Evolutionary conservation across 2,888 invertebrate genomes (phyloP).

Genomic region (Argyresthia albistria): DNA sequence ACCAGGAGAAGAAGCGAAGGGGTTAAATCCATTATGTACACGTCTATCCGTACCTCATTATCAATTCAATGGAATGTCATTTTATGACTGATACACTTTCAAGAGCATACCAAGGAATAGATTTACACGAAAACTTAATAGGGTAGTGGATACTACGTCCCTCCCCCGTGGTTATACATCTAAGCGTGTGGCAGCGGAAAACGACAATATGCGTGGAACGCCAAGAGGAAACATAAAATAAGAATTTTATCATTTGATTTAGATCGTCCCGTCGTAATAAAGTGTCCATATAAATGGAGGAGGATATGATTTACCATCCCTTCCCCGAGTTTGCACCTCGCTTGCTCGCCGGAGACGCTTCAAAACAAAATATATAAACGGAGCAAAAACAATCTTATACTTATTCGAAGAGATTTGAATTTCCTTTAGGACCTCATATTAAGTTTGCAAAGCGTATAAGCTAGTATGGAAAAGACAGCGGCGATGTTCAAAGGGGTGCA

Average conservation of each 20-base stretch:
- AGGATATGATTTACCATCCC: slow-evolving; percentile 61
- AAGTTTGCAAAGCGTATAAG: not conserved
- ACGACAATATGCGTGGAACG: slow-evolving; percentile 53
- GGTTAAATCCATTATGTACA: too few species aligned
- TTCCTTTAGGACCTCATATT: not conserved
- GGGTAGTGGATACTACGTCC: not conserved
- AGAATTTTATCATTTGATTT: slow-evolving; percentile 71
- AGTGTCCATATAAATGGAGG: slow-evolving; percentile 68
- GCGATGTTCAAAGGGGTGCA: slow-evolving; percentile 3
- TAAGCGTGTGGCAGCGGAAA: slow-evolving; percentile 18
- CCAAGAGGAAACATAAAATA: slow-evolving; percentile 62
- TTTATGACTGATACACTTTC: too few species aligned
- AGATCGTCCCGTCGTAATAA: slow-evolving; percentile 65
- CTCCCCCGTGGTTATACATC: not conserved
- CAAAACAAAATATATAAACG: slow-evolving; percentile 32
- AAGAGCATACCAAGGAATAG: too few species aligned
- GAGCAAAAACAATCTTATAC: slow-evolving; percentile 10
- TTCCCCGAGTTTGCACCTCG: slow-evolving; percentile 52
- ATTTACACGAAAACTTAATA: too few species aligned
- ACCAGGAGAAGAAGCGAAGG: too few species aligned
- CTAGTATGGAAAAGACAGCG: not conserved
- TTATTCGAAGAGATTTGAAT: slow-evolving; percentile 2
- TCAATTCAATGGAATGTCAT: too few species aligned
- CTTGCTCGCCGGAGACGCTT: slow-evolving; percentile 29
- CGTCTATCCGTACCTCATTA: too few species aligned